A percentile compares a stretch with the other conserved stretches of the same genome.
These are phyloP conservation scores for Sweltsa coloradensis DNA, from an alignment of 1,140 invertebrate genomes.

Conservation along the genomic window DNA sequence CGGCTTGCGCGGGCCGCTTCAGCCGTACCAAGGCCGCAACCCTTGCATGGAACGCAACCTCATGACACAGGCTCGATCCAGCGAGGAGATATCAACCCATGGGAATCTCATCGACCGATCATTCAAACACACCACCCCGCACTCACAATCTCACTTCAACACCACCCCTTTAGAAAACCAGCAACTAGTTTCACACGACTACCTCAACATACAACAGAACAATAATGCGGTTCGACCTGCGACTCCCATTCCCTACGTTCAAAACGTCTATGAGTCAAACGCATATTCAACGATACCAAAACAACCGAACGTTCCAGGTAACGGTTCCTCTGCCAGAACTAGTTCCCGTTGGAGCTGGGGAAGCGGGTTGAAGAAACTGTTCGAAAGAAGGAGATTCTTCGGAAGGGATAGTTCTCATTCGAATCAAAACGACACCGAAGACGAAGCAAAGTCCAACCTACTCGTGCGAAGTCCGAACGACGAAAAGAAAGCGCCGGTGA, in stretches of 20 bases:
- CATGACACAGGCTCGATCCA: constrained; percentile 40
- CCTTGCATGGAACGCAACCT: constrained; percentile 80
- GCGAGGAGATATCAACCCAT: constrained; percentile 42
- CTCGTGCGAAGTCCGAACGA: background rate
- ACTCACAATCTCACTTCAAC: too few species aligned
- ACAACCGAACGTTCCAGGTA: constrained; percentile 36
- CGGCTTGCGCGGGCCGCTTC: constrained; percentile 35
- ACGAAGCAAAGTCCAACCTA: constrained; percentile 10
- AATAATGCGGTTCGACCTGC: constrained; percentile 27
- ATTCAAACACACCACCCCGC: constrained; percentile 41
- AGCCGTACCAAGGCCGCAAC: constrained; percentile 80
- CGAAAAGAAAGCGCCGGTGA: constrained; percentile 23
- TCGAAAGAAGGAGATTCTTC: constrained; percentile 13
- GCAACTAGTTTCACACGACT: constrained; percentile 37
- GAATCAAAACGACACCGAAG: constrained; percentile 1
- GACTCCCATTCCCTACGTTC: constrained; percentile 57
- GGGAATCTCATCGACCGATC: constrained; percentile 60
- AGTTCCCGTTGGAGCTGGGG: constrained; percentile 23
- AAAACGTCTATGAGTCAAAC: constrained; percentile 52
- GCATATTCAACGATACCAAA: constrained; percentile 27
- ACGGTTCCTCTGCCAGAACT: constrained; percentile 16
- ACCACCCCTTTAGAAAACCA: constrained; percentile 30
- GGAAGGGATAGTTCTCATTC: background rate
- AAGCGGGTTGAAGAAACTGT: constrained; percentile 23
- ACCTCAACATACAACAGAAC: constrained; percentile 20